A percentile compares a stretch with the other conserved stretches of the same genome.
These are phyloP conservation scores for Scalopus aquaticus DNA, from an alignment of 2,113 vertebrate genomes.

Conservation along the genomic window DNA sequence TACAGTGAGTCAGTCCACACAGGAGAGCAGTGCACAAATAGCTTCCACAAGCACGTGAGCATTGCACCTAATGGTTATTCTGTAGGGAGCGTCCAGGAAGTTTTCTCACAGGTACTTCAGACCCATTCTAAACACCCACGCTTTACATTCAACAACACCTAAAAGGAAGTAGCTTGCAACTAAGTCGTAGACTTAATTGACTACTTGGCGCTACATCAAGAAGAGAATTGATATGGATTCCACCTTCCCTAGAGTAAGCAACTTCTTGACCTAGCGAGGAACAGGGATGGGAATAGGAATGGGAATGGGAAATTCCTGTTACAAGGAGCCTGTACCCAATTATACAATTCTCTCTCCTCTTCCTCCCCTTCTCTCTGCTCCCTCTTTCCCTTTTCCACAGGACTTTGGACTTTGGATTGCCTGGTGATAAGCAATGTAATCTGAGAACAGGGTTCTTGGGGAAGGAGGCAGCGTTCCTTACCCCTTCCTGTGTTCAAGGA, in stretches of 20 bases:
- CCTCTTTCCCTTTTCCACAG: background rate
- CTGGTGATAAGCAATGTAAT: background rate
- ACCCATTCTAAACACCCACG: background rate
- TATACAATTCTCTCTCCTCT: too few relatives aligned
- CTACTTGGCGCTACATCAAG: background rate
- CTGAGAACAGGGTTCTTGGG: background rate
- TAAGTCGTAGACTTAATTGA: background rate
- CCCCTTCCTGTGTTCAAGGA: background rate
- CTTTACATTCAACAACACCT: background rate
- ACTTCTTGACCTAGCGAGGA: background rate
- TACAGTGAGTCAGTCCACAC: too few relatives aligned
- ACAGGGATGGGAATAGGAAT: background rate
- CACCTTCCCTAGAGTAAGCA: background rate
- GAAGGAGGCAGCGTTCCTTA: background rate
- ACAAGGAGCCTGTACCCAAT: background rate
- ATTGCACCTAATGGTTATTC: background rate
- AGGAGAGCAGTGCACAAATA: background rate
- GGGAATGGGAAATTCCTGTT: too few relatives aligned
- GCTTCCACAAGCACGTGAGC: background rate
- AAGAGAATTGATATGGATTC: conserved; percentile 4
- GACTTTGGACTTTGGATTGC: background rate
- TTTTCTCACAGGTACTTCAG: background rate
- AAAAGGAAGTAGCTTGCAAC: background rate
- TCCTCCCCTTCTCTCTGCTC: background rate
- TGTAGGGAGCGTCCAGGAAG: background rate